These are phyloP conservation scores for Lytechinus variegatus DNA, from an alignment of 35 echinoderm and acorn worm species.

Conservation along the genomic window DNA sequence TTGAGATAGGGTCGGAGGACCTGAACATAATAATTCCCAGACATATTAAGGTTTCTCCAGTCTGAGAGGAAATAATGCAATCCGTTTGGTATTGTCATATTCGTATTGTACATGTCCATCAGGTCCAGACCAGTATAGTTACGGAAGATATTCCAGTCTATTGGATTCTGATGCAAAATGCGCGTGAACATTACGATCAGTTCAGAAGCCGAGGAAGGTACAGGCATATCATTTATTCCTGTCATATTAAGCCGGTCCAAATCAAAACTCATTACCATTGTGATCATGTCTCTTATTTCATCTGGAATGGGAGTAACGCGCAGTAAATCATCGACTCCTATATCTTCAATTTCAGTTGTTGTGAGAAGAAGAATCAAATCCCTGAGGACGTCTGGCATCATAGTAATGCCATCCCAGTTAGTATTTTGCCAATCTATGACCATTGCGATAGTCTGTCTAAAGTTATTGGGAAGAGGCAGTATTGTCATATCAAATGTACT, in stretches of 20 bases:
- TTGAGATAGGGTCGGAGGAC: background rate
- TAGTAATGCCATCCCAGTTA: background rate
- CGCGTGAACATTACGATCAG: background rate
- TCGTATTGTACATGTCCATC: background rate
- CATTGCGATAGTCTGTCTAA: background rate
- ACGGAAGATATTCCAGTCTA: background rate
- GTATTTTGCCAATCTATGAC: background rate
- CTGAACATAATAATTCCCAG: background rate
- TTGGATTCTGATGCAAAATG: background rate
- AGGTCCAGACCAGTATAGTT: background rate
- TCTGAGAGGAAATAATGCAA: background rate
- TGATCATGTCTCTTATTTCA: background rate
- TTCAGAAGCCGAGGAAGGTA: background rate
- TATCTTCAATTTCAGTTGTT: background rate
- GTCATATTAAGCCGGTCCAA: background rate
- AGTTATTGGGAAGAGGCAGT: background rate
- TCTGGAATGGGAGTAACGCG: background rate
- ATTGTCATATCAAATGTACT: background rate
- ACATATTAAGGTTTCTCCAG: background rate
- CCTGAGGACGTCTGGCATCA: background rate
- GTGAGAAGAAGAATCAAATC: background rate
- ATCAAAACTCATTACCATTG: background rate
- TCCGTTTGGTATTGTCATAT: background rate
- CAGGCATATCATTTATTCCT: background rate
- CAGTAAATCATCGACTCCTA: background rate